Evolutionary conservation across 2,888 invertebrate species (phyloP).

Genomic region (Hirudinaria manillensis): DNA sequence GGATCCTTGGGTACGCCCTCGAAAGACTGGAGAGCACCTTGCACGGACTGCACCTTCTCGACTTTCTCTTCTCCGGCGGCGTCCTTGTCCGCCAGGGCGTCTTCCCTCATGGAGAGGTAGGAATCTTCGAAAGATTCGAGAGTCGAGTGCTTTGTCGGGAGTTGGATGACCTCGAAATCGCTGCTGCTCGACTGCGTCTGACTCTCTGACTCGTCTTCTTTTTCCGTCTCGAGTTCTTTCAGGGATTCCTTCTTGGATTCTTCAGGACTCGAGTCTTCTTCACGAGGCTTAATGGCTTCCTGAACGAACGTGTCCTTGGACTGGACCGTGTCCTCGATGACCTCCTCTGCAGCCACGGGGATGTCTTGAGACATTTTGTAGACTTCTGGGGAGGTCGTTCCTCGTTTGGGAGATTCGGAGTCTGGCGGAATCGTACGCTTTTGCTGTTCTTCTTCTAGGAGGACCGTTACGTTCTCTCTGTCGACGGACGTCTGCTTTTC

Average conservation of each 20-base stretch:
- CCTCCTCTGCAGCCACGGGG: no score
- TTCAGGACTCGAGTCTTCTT: not conserved
- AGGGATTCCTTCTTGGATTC: not conserved
- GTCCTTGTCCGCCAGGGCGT: not conserved
- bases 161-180: not conserved
- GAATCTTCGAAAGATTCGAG: slow-evolving; percentile 15
- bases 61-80: not conserved
- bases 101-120: not conserved
- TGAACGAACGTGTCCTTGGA: not conserved
- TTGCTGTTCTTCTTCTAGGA: no score
- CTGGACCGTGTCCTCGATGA: no score
- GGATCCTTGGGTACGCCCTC: not conserved
- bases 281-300: not conserved
- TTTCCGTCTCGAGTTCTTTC: not conserved
- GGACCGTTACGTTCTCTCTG: no score
- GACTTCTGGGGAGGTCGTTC: no score
- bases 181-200: no score
- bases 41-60: not conserved
- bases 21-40: not conserved
- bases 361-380: no score
- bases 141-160: not conserved
- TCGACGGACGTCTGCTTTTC: no score
- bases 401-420: no score
- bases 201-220: no score
- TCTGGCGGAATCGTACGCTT: no score